These are phyloP conservation scores for Uloborus diversus DNA, from an alignment of 1,140 invertebrate genomes.

Conservation along the genomic window DNA sequence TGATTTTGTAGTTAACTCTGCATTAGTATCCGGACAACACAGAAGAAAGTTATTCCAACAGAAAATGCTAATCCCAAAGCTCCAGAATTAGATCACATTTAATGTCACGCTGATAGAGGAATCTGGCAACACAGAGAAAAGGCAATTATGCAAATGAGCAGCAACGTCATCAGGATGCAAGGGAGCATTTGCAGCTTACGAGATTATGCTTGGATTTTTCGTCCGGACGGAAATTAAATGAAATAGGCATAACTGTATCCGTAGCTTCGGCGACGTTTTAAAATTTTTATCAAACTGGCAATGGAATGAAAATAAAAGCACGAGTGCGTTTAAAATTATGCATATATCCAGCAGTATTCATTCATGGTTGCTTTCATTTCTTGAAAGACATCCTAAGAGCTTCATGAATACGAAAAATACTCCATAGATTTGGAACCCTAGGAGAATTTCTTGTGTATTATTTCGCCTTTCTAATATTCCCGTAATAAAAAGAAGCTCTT, in stretches of 20 bases:
- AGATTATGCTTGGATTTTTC: background rate
- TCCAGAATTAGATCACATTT: slow-evolving; percentile 17
- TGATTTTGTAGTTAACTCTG: background rate
- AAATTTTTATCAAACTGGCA: slow-evolving; percentile 1
- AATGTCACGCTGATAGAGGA: slow-evolving; percentile 28
- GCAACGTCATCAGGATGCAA: slow-evolving; percentile 10
- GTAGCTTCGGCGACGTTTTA: background rate
- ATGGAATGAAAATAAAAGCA: background rate
- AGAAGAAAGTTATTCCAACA: slow-evolving; percentile 18
- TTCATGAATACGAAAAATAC: no score
- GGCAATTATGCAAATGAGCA: slow-evolving; percentile 33
- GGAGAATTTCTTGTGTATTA: no score
- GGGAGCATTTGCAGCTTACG: slow-evolving; percentile 1
- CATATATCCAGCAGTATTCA: no score
- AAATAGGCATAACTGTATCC: slow-evolving; percentile 18
- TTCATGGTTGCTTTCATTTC: no score
- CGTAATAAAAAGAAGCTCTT: no score
- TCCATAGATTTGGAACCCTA: no score
- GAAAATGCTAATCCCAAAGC: slow-evolving; percentile 28
- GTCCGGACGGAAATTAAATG: background rate
- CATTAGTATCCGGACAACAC: background rate
- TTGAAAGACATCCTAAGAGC: background rate
- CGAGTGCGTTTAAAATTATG: background rate
- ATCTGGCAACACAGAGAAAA: slow-evolving; percentile 22
- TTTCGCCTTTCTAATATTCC: no score